A percentile compares a stretch with the other conserved stretches of the same genome.
Evolutionary conservation across 2,888 invertebrate species (phyloP).

Genomic region (Nephrotoma guestfalica): DNA sequence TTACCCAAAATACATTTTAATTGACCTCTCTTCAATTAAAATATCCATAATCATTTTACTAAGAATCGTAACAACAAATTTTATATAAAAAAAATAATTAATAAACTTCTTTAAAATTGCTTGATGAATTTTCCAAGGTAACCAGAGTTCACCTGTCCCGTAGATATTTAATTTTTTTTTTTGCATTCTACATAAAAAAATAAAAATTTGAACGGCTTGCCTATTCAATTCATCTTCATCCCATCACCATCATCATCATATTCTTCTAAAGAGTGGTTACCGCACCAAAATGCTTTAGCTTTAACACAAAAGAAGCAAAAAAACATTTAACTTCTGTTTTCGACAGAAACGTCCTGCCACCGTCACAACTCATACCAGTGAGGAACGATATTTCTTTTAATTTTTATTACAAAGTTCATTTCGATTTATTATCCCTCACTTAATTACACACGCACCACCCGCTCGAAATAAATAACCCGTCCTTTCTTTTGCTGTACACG

Average conservation of each 20-base stretch:
- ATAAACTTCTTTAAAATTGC: not conserved
- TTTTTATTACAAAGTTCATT: not conserved
- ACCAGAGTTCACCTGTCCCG: slow-evolving; percentile 1
- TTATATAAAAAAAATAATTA: not conserved
- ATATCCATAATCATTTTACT: not conserved
- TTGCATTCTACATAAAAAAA: not conserved
- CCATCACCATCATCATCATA: not conserved
- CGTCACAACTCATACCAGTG: not conserved
- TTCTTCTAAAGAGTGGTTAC: not conserved
- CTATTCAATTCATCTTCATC: not conserved
- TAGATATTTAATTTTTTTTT: not conserved
- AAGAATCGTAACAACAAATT: not conserved
- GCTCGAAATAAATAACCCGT: not conserved
- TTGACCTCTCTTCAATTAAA: not conserved
- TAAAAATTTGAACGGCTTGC: not conserved
- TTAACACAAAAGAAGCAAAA: not conserved
- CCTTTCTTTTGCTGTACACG: not conserved
- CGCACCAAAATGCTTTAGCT: not conserved
- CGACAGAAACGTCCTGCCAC: not conserved
- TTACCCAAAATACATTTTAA: not conserved
- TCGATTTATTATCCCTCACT: not conserved
- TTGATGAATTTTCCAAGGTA: not conserved
- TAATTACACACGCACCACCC: not conserved
- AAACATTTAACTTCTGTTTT: not conserved
- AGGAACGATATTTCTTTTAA: not conserved